Evolutionary conservation across 2,888 invertebrate species (phyloP).

Genomic region (Suillia variegata): DNA sequence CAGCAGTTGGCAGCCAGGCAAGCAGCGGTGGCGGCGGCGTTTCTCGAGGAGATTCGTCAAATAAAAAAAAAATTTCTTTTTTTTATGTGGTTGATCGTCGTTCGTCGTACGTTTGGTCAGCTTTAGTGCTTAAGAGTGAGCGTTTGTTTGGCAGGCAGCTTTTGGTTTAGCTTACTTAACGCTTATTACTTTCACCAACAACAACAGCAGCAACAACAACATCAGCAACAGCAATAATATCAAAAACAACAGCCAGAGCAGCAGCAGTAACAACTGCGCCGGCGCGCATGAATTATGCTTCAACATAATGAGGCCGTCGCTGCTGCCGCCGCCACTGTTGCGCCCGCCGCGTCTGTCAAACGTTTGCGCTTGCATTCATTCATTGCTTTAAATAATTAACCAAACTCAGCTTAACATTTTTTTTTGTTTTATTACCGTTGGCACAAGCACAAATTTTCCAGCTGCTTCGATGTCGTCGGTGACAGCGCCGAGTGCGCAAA

Average conservation of each 20-base stretch:
- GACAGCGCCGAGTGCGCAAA: too few relatives aligned
- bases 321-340: background rate
- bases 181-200: constrained; percentile 40
- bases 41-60: too few relatives aligned
- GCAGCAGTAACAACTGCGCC: constrained; percentile 16
- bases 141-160: too few relatives aligned
- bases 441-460: too few relatives aligned
- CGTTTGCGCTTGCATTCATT: background rate
- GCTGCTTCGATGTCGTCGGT: too few relatives aligned
- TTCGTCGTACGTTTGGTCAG: background rate
- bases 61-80: too few relatives aligned
- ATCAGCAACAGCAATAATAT: constrained; percentile 6
- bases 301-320: background rate
- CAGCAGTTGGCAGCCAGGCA: too few relatives aligned
- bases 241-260: constrained; percentile 6
- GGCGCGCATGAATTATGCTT: background rate
- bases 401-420: background rate
- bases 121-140: background rate
- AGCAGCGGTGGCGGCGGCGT: too few relatives aligned
- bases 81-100: background rate
- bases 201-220: constrained; percentile 8
- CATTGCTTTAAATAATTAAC: background rate
- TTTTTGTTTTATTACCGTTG: too few relatives aligned
- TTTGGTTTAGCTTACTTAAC: constrained; percentile 32
- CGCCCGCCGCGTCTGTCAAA: background rate